Evolutionary conservation across 1,140 invertebrate genomes (phyloP).

Genomic region (Piezodorus guildinii): DNA sequence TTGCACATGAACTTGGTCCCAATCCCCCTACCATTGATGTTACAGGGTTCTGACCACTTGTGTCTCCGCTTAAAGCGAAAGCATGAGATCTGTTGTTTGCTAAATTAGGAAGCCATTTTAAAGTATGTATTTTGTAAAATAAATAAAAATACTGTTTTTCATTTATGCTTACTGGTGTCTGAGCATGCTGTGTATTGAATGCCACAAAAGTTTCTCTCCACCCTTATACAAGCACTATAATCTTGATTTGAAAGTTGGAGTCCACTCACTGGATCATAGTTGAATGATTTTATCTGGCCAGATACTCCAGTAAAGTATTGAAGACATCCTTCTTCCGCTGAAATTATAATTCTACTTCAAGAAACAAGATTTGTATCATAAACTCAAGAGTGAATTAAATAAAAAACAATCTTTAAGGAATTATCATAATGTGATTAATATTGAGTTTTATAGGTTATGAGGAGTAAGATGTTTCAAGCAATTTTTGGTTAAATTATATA

Average conservation of each 20-base stretch:
- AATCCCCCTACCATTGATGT: constrained; percentile 50
- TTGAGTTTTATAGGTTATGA: no score
- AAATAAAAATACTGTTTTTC: background rate
- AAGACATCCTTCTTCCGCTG: constrained; percentile 71
- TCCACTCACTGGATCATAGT: constrained; percentile 60
- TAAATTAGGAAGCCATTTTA: constrained; percentile 29
- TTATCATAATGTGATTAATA: no score
- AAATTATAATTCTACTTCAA: constrained; percentile 12
- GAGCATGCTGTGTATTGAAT: constrained; percentile 68
- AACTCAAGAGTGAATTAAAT: no score
- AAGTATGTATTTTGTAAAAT: background rate
- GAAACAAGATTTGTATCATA: no score
- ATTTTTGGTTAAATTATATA: no score
- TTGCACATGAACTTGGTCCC: constrained; percentile 48
- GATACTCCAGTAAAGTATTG: constrained; percentile 71
- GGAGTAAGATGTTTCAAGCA: no score
- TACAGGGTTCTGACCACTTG: constrained; percentile 42
- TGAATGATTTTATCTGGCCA: constrained; percentile 68
- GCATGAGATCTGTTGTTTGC: constrained; percentile 49
- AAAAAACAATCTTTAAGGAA: no score
- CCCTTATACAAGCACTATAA: constrained; percentile 73
- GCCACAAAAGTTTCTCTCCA: constrained; percentile 77
- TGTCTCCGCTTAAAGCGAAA: constrained; percentile 62
- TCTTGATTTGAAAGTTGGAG: constrained; percentile 80
- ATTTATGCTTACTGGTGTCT: constrained; percentile 41